These are phyloP conservation scores for Zonitis immaculata DNA, from an alignment of 2,888 invertebrate species.

Conservation along the genomic window DNA sequence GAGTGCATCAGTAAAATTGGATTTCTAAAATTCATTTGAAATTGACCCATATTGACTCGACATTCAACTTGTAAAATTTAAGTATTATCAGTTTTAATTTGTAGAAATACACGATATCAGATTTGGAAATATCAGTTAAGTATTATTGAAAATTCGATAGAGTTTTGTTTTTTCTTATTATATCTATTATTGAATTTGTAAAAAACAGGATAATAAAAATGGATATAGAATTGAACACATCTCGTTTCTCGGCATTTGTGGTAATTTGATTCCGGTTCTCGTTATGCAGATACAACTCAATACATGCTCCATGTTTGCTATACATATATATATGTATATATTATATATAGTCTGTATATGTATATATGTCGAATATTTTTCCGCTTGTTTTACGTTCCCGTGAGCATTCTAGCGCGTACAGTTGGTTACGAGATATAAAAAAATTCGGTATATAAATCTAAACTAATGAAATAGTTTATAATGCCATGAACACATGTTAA, in stretches of 20 bases:
- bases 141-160: too few species aligned
- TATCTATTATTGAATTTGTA: neutral
- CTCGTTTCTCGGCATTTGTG: conserved; percentile 9
- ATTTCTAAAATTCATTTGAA: too few species aligned
- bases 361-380: conserved; percentile 25
- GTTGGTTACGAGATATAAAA: conserved; percentile 25
- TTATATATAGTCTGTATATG: conserved; percentile 17
- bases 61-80: too few species aligned
- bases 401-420: conserved; percentile 21
- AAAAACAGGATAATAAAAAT: too few species aligned
- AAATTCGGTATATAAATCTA: conserved; percentile 29
- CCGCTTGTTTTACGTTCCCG: conserved; percentile 27
- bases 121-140: too few species aligned
- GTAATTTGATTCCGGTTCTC: conserved; percentile 24
- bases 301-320: conserved; percentile 24
- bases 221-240: neutral
- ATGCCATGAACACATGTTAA: neutral
- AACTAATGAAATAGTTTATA: conserved; percentile 30
- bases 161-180: neutral
- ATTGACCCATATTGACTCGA: too few species aligned
- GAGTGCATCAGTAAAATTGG: too few species aligned
- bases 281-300: conserved; percentile 26
- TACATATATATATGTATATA: conserved; percentile 16
- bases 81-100: too few species aligned
- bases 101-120: too few species aligned